Percentiles rank a stretch among this genome's conserved stretches.
Evolutionary conservation across 2,113 vertebrate species (phyloP).

Genomic region (Entelurus aequoreus): DNA sequence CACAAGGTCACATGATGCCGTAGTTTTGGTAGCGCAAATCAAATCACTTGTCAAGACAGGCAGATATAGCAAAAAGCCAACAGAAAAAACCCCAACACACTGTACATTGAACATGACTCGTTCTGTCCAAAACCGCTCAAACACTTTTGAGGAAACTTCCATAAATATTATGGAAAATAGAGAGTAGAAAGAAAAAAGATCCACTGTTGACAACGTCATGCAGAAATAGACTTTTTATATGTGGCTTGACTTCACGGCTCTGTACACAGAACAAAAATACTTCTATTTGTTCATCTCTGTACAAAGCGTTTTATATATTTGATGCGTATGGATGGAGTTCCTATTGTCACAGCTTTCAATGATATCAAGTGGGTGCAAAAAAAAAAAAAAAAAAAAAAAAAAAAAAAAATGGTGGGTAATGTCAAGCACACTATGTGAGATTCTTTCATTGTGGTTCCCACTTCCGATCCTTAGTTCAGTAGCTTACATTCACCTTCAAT

Average conservation of each 20-base stretch:
- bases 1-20: conserved; percentile 88
- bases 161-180: conserved; percentile 81
- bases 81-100: conserved; percentile 16
- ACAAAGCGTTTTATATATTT: conserved; percentile 52
- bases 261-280: conserved; percentile 70
- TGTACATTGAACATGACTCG: conserved; percentile 52
- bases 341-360: conserved; percentile 61
- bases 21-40: conserved; percentile 59
- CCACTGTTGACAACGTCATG: conserved; percentile 71
- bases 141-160: conserved; percentile 59
- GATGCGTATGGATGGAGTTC: conserved; percentile 46
- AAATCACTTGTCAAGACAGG: conserved; percentile 59
- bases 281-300: conserved; percentile 62
- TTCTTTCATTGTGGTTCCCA: conserved; percentile 61
- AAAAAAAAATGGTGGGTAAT: conserved; percentile 54
- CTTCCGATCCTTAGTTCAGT: conserved; percentile 64
- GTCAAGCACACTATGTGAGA: conserved; percentile 71
- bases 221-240: conserved; percentile 71
- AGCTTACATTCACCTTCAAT: conserved; percentile 82
- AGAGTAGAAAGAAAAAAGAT: conserved; percentile 33
- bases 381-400: background rate
- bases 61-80: conserved; percentile 37
- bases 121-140: conserved; percentile 51
- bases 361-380: conserved; percentile 55
- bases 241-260: conserved; percentile 65